phyloP scores from a whole-genome alignment of 2,888 invertebrate genomes.

The Coleophora flavipennella region DNA sequence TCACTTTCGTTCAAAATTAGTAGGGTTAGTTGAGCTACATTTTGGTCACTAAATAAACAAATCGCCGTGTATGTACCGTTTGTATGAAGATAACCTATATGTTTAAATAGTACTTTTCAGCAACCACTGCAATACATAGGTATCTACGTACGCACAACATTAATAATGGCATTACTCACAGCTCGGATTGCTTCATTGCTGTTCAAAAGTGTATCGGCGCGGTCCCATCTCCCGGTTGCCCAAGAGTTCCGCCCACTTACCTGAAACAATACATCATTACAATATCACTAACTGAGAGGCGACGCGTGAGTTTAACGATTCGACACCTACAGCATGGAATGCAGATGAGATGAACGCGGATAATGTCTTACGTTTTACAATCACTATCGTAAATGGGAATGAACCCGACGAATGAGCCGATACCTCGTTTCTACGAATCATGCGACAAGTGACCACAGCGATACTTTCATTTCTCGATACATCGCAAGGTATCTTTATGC shows the following conservation, averaged over 20 bases:
- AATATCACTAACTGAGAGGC: conserved; percentile 52
- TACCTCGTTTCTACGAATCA: too few species aligned
- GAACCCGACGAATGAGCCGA: too few species aligned
- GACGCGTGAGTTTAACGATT: conserved; percentile 31
- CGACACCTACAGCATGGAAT: conserved; percentile 30
- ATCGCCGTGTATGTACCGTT: too few species aligned
- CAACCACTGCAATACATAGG: neutral
- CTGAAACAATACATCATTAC: conserved; percentile 71
- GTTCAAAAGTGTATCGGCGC: conserved; percentile 41
- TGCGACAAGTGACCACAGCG: too few species aligned
- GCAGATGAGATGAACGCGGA: conserved; percentile 3
- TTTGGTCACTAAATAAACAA: too few species aligned
- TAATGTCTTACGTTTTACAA: neutral
- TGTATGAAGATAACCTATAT: too few species aligned
- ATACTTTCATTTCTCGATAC: too few species aligned
- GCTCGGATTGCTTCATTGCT: conserved; percentile 40
- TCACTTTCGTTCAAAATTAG: too few species aligned
- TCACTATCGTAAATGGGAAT: too few species aligned
- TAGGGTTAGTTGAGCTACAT: too few species aligned
- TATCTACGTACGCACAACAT: conserved; percentile 22
- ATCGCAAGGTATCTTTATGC: too few species aligned
- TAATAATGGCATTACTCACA: conserved; percentile 49
- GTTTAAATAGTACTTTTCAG: too few species aligned
- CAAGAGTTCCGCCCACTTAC: conserved; percentile 58
- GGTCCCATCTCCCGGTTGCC: conserved; percentile 41